A percentile compares a stretch with the other conserved stretches of the same genome.
phyloP scores from a whole-genome alignment of 2,888 invertebrate genomes.

The Odontocerum albicorne region DNA sequence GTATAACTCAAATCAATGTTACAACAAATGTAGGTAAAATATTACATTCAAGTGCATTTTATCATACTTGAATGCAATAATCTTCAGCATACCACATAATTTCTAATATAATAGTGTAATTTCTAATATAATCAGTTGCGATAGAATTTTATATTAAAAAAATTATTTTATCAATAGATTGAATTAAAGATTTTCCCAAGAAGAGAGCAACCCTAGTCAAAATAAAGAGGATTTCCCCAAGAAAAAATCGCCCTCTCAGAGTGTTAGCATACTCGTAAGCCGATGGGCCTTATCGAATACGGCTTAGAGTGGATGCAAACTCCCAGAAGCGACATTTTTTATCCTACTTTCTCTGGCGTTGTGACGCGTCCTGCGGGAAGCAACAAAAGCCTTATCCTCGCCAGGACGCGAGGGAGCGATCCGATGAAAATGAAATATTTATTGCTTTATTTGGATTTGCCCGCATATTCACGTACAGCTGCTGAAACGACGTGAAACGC shows the following conservation, averaged over 20 bases:
- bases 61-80: no score
- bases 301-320: constrained; percentile 56
- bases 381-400: constrained; percentile 21
- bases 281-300: constrained; percentile 59
- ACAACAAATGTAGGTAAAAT: no score
- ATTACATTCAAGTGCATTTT: no score
- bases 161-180: no score
- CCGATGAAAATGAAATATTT: constrained; percentile 11
- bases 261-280: constrained; percentile 34
- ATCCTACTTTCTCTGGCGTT: constrained; percentile 28
- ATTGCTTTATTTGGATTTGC: constrained; percentile 8
- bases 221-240: constrained; percentile 12
- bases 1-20: no score
- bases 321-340: constrained; percentile 53
- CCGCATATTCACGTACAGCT: constrained; percentile 9
- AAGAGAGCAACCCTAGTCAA: constrained; percentile 1
- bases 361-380: constrained; percentile 33
- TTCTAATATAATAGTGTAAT: no score
- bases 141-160: no score
- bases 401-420: background rate
- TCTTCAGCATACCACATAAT: no score
- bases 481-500: constrained; percentile 6
- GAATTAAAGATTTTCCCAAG: no score
- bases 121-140: no score
- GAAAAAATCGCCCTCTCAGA: constrained; percentile 15